phyloP scores from a whole-genome alignment of 2,113 vertebrate species.

The Equus quagga region DNA sequence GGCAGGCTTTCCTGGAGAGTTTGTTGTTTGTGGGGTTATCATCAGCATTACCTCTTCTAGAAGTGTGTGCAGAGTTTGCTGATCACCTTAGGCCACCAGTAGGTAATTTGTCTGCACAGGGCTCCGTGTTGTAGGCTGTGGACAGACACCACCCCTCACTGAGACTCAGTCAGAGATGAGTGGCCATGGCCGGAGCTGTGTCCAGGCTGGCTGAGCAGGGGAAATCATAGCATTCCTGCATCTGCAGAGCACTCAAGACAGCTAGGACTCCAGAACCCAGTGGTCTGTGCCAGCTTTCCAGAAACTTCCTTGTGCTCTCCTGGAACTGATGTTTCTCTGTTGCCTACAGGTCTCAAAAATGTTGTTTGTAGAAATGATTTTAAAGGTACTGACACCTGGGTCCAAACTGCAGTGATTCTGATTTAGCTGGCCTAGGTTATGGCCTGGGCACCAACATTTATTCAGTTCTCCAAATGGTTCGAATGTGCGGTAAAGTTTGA shows the following conservation, averaged over 20 bases:
- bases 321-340: not conserved
- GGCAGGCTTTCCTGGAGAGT: not conserved
- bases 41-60: not conserved
- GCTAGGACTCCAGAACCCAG: not conserved
- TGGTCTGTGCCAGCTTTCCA: not conserved
- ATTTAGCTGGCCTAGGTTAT: not conserved
- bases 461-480: not conserved
- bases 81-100: not conserved
- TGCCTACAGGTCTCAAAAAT: not conserved
- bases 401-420: not conserved
- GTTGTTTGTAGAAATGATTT: not conserved
- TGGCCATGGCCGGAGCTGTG: not conserved
- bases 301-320: not conserved
- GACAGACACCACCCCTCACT: accelerated
- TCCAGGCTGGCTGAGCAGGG: accelerated
- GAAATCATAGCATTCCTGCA: not conserved
- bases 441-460: not conserved
- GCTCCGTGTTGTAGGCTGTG: not conserved
- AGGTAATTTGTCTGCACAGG: not conserved
- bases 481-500: not conserved
- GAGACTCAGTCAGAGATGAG: not conserved
- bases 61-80: not conserved
- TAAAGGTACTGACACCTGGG: not conserved
- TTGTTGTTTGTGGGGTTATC: not conserved
- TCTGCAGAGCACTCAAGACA: not conserved